phyloP scores from a whole-genome alignment of 2,113 vertebrate species.

The Python bivittatus region DNA sequence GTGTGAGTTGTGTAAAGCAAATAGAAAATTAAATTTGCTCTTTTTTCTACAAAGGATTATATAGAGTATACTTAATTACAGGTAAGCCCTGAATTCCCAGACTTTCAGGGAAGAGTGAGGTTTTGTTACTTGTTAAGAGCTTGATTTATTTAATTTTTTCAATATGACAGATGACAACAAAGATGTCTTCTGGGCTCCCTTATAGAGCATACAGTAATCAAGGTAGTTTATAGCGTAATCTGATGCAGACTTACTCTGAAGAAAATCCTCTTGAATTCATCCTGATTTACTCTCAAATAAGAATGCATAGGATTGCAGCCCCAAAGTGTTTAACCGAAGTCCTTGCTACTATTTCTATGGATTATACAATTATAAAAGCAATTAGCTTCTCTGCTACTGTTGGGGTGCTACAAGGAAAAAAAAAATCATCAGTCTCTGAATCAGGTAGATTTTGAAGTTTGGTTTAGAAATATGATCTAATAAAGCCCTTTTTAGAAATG shows the following conservation, averaged over 20 bases:
- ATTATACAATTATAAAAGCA: constrained; percentile 53
- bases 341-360: constrained; percentile 36
- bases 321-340: constrained; percentile 41
- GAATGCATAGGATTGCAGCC: constrained; percentile 38
- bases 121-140: neutral
- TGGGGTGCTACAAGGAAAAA: constrained; percentile 62
- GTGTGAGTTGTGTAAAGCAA: constrained; percentile 42
- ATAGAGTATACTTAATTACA: constrained; percentile 41
- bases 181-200: constrained; percentile 26
- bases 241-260: neutral
- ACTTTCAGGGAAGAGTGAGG: constrained; percentile 26
- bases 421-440: constrained; percentile 51
- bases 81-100: neutral
- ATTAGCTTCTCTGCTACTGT: constrained; percentile 51
- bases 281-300: neutral
- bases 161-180: constrained; percentile 29
- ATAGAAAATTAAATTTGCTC: constrained; percentile 42
- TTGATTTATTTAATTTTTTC: neutral
- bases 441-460: constrained; percentile 63
- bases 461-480: constrained; percentile 56
- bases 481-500: constrained; percentile 50
- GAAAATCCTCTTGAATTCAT: neutral
- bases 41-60: constrained; percentile 44
- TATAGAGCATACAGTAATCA: neutral
- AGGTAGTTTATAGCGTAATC: constrained; percentile 6